Base-by-base conservation (phyloP, 2,797 vertebrate genomes). In the Myotis findleyi region DNA sequence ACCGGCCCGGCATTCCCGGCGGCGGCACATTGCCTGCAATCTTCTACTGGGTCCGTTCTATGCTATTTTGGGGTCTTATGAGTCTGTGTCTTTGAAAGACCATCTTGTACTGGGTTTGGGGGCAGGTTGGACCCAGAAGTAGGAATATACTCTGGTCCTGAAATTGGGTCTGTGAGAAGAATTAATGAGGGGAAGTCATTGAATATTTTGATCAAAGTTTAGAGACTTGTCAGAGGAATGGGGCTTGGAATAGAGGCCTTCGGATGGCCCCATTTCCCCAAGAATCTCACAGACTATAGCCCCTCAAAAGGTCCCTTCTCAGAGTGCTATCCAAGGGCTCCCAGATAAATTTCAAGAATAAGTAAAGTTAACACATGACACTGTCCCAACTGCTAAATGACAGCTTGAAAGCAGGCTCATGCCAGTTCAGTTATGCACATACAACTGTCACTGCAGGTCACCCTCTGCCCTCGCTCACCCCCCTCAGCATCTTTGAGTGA, bases 21-120 rank as follows among this genome's bases (percentile, higher is more conserved):
- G 38, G 4, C 3, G 0, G 18, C 3, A 3, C 14, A 2, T 9
- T 7, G 7, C 1, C 9, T 1, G 30, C 4, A 1, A 9, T 27
- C 0, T 7, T 30, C 68, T 72, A 25, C 27, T 44, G 17, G 27
- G 14, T 7, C 44, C 13, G 6, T 21, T 21, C 7, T 2, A 14
- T 66, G 51, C 17, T 41, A 53, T 2, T 90, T 76, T 68, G 23
- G 16, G 12, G 30, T 38, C 89, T 69, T 30, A 36, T 16, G 49
- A 23, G 0, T 53, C 33, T 55, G 14, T 7, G n/a, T 64, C 69
- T 80, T 57, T 53, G 16, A 64, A 69, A 55, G 18, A 62, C 53
- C 27, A 27, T 14, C 8, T 49, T 51, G 53, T 12, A 3, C 8
- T 23, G 27, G 25, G 72, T 49, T 20, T 93, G 7, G 2, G 27